Base-by-base conservation (phyloP, 2,888 invertebrate species). In the Heteromyza rotundicornis region DNA sequence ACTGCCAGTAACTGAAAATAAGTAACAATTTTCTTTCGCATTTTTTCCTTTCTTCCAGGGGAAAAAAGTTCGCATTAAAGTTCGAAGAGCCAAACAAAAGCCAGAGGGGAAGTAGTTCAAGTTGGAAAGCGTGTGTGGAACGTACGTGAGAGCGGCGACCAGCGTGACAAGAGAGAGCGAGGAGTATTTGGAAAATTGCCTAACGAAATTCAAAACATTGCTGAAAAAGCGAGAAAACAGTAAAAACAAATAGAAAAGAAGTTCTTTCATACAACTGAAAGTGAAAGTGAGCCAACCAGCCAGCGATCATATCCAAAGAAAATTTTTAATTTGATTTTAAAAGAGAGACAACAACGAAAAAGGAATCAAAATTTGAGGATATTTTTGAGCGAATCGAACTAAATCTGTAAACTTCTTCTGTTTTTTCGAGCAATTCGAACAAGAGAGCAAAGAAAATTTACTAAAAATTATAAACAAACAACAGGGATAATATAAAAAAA, bases 401-500 rank as follows among this genome's bases (percentile, higher is more conserved):
- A 47, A 35, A 17, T 53, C 50, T 52, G 23, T 59, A 50, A 58
- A 50, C 57, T 57, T 58, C 54, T 58, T 47, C 57, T 54, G 57
- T 32, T 54, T 57, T 59, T 57, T 44, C 22, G 65, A 24, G 62
- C 62, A 65, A 57, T 54, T 51, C 55, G 49, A 55, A 27, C 27
- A 40, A 57, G 57, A 55, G 56, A 58, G 40, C 44, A 16, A 52
- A 35, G 19, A 58, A 64, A 19, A 63, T 60, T 59, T 40, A 50
- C 63, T 64, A 53, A 24, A 35, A 60, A 47, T 55, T 44, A 61
- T 62, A 22, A 19, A 16, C 62, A 57, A 59, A 36, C 53, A 65
- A 76, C 74, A 76, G 77, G 77, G 77, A 77, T 68, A 22, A 68
- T 57, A 60, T 56, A 63, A 50, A 49, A 49, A 50, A 14, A 22